phyloP scores from a whole-genome alignment of 2,888 invertebrate species.

The Aporophyla nigra region DNA sequence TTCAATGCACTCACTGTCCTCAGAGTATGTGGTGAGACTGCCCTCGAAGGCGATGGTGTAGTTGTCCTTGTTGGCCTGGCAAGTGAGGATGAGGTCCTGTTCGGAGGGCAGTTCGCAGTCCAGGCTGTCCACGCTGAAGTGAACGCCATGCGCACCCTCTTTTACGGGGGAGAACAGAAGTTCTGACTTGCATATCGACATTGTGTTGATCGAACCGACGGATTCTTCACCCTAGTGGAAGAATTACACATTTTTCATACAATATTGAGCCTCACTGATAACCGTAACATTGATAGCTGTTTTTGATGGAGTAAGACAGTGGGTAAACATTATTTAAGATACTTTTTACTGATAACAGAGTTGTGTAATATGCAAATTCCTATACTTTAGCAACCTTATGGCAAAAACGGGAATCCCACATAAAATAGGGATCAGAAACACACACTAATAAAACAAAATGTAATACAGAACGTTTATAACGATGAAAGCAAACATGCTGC shows the following conservation, averaged over 20 bases:
- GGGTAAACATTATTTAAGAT: neutral
- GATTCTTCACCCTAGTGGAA: slow-evolving; percentile 93
- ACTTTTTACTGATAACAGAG: neutral
- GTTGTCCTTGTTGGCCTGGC: slow-evolving; percentile 98
- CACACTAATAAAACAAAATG: slow-evolving; percentile 39
- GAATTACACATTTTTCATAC: slow-evolving; percentile 20
- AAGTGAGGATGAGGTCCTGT: slow-evolving; percentile 96
- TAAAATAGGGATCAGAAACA: slow-evolving; percentile 16
- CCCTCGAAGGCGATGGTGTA: slow-evolving; percentile 99
- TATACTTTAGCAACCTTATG: neutral
- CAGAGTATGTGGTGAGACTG: slow-evolving; percentile 95
- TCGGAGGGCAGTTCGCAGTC: slow-evolving; percentile 96
- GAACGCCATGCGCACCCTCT: slow-evolving; percentile 94
- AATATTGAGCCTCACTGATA: neutral
- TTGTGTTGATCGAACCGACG: slow-evolving; percentile 94
- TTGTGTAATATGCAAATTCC: neutral
- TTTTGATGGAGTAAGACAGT: neutral
- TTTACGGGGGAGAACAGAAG: slow-evolving; percentile 97
- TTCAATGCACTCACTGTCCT: slow-evolving; percentile 94
- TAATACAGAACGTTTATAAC: slow-evolving; percentile 36
- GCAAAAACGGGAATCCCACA: neutral
- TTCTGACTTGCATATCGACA: slow-evolving; percentile 98
- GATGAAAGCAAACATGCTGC: slow-evolving; percentile 64
- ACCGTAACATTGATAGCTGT: neutral
- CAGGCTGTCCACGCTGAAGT: slow-evolving; percentile 97